Conservation (phyloP, 2,797 vertebrate species). For the Amblyraja radiata region DNA sequence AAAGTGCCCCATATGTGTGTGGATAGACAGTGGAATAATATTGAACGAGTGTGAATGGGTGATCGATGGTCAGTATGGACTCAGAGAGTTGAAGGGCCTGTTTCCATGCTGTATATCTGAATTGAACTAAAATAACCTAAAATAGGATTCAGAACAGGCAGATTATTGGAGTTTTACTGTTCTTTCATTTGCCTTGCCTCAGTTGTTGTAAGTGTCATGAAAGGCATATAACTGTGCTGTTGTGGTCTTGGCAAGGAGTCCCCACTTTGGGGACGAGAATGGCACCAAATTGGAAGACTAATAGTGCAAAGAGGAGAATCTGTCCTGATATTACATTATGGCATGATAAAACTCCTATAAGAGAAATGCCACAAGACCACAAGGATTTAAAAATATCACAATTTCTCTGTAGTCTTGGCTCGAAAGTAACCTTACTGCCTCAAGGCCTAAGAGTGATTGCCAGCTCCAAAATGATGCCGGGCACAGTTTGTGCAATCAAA, state of each 20-base stretch:
- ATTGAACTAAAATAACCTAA: too few relatives aligned
- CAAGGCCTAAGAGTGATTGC: background rate
- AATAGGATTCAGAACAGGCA: too few relatives aligned
- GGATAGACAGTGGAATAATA: too few relatives aligned
- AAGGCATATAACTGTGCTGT: background rate
- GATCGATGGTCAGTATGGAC: too few relatives aligned
- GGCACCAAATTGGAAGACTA: background rate
- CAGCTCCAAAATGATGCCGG: slow-evolving; percentile 7
- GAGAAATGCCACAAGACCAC: background rate
- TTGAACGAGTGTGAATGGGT: too few relatives aligned
- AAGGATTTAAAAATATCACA: background rate
- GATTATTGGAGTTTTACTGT: too few relatives aligned
- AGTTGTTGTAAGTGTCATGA: background rate
- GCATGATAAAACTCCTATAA: background rate
- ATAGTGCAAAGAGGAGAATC: background rate
- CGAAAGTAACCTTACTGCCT: background rate
- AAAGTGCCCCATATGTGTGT: too few relatives aligned
- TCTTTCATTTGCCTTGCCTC: too few relatives aligned
- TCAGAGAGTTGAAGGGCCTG: too few relatives aligned
- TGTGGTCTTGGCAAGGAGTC: too few relatives aligned
- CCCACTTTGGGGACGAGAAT: background rate
- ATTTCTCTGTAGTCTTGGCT: background rate
- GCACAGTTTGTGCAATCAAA: background rate
- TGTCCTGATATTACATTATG: background rate
- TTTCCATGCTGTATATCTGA: too few relatives aligned